Base-by-base conservation (phyloP, 2,888 invertebrate species). In the Parasteatoda lunata region DNA sequence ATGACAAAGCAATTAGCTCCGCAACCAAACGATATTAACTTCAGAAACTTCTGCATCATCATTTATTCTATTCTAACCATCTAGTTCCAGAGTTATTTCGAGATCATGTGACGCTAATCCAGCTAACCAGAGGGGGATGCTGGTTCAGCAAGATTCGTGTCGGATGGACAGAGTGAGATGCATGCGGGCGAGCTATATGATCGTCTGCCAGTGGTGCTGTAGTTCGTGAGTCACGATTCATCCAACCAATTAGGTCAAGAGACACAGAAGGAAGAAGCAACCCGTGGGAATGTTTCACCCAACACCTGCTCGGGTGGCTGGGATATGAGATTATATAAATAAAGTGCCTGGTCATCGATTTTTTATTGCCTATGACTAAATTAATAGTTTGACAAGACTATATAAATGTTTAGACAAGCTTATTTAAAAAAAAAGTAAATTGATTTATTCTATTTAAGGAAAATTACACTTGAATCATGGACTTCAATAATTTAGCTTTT, bases 211-310 rank as follows among this genome's bases (percentile, higher is more conserved):
- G 30, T 30, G n/a, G 72, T 52, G 54, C 15, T n/a, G 48, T 47
- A 54, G 71, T 73, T 69, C 81, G 81, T 81, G 81, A 81, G 51
- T 81, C 81, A 81, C 81, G 81, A 81, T 75, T 54, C 54, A 30
- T 54, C 49, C 69, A 52, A 59, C 81, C 81, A 81, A 81, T 81
- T 81, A 81, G 81, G 81, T 81, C 81, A 81, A 51, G 65, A 81
- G 81, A 81, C 72, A 30, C 30, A 80, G 52, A 70, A 64, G 78
- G 70, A 54, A 30, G 75, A 51, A 48, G 59, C 48, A 15, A 83
- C 65, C 77, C 83, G 83, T 84, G 83, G 83, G 83, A 84, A 84
- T 65, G 11, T 66, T 52, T 51, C 71, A 13, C 13, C 77, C 70
- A 83, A 72, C 83, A 84, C 83, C 83, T 84, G 83, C 83, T 75